Evolutionary conservation across 2,113 vertebrate genomes (phyloP).

Genomic region (Thermophis baileyi): DNA sequence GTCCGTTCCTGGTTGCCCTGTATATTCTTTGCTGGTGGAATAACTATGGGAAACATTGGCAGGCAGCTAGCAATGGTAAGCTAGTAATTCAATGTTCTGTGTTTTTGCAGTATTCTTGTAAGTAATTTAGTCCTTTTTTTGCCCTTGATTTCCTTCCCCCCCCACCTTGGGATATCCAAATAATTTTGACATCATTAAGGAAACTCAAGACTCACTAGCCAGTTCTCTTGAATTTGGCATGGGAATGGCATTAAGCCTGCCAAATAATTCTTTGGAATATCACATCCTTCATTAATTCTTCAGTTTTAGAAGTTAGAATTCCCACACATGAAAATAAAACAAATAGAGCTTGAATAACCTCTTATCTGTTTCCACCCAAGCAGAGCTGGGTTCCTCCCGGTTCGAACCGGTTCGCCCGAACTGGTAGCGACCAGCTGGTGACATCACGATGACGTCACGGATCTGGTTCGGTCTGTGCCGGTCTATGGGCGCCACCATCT

Average conservation of each 20-base stretch:
- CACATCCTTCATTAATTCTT: not conserved
- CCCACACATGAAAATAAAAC: not conserved
- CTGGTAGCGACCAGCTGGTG: too few species aligned
- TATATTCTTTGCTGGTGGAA: constrained; percentile 97
- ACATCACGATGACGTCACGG: too few species aligned
- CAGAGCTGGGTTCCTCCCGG: too few species aligned
- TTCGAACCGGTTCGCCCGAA: too few species aligned
- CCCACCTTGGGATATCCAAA: not conserved
- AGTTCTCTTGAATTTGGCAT: not conserved
- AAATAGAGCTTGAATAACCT: not conserved
- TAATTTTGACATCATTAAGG: not conserved
- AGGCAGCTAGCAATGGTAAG: constrained; percentile 92
- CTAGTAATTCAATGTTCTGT: not conserved
- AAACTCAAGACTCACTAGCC: not conserved
- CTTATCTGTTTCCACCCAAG: not conserved
- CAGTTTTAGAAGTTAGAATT: not conserved
- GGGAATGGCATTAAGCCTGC: not conserved
- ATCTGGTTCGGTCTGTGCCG: too few species aligned
- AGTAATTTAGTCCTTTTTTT: not conserved
- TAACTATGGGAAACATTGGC: constrained; percentile 97
- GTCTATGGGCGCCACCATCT: too few species aligned
- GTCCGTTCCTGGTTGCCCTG: constrained; percentile 96
- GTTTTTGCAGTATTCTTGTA: not conserved
- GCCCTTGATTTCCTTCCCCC: not conserved
- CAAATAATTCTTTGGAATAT: not conserved